Conservation (phyloP, 2,888 invertebrate genomes). For the Drepanosiphum platanoidis region DNA sequence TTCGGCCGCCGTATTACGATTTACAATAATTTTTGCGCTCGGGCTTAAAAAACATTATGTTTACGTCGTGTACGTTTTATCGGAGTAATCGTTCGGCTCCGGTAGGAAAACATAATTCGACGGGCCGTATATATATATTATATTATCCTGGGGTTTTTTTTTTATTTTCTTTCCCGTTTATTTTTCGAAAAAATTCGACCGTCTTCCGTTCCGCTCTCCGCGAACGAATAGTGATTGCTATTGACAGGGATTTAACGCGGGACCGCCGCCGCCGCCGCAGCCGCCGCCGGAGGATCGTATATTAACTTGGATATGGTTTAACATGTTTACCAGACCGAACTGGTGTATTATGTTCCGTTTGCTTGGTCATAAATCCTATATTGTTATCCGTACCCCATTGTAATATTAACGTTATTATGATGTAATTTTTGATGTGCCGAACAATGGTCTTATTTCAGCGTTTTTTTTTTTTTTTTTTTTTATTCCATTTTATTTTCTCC, state of each 20-base stretch:
- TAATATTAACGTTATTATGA: slow-evolving; percentile 34
- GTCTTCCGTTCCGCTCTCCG: background rate
- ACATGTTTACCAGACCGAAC: slow-evolving; percentile 48
- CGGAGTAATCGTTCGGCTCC: background rate
- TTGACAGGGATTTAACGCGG: slow-evolving; percentile 33
- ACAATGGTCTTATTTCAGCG: slow-evolving; percentile 2
- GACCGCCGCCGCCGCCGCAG: background rate
- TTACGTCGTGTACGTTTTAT: background rate
- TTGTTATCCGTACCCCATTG: slow-evolving; percentile 20
- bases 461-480: slow-evolving; percentile 14
- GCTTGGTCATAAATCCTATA: slow-evolving; percentile 47
- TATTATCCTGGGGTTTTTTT: background rate
- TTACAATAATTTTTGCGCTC: background rate
- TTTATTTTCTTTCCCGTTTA: background rate
- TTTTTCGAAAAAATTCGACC: background rate
- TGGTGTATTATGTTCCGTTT: slow-evolving; percentile 46
- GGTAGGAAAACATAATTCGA: background rate
- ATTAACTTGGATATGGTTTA: slow-evolving; percentile 47
- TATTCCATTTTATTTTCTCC: background rate
- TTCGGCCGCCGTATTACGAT: background rate
- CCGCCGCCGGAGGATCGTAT: background rate
- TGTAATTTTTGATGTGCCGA: slow-evolving; percentile 50
- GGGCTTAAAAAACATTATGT: background rate
- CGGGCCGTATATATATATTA: background rate
- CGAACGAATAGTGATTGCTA: slow-evolving; percentile 1